phyloP scores from a whole-genome alignment of 2,797 vertebrate species.

The Pogoniulus pusillus region DNA sequence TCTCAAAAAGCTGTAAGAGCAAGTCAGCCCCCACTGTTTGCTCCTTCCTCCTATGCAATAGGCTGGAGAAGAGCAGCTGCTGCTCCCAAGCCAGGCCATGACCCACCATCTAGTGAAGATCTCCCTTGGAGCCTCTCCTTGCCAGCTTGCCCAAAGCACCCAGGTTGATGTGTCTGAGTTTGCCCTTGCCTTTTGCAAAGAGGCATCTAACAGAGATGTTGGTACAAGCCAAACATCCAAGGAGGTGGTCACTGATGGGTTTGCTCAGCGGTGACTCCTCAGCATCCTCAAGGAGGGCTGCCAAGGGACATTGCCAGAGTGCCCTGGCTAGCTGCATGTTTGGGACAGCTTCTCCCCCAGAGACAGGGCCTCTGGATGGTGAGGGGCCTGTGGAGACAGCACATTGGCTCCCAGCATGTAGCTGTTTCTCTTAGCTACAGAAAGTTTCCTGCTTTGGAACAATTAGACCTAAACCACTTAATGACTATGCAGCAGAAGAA shows the following conservation, averaged over 20 bases:
- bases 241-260: background rate
- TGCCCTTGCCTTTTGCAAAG: background rate
- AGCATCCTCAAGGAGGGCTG: background rate
- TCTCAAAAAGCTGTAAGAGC: fast-evolving
- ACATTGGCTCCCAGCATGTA: background rate
- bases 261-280: background rate
- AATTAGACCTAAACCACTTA: constrained; percentile 43
- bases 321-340: fast-evolving
- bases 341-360: background rate
- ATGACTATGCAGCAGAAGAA: background rate
- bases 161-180: fast-evolving
- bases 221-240: background rate
- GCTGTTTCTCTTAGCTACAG: background rate
- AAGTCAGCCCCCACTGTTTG: fast-evolving
- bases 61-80: background rate
- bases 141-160: background rate
- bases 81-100: background rate
- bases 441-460: background rate
- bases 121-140: background rate
- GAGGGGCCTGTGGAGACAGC: background rate
- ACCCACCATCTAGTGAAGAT: background rate
- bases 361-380: background rate
- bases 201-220: background rate
- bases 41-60: background rate
- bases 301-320: background rate